These are phyloP conservation scores for Pseudomyrmex flavicornis DNA, from an alignment of 1,140 invertebrate genomes.

Conservation along the genomic window DNA sequence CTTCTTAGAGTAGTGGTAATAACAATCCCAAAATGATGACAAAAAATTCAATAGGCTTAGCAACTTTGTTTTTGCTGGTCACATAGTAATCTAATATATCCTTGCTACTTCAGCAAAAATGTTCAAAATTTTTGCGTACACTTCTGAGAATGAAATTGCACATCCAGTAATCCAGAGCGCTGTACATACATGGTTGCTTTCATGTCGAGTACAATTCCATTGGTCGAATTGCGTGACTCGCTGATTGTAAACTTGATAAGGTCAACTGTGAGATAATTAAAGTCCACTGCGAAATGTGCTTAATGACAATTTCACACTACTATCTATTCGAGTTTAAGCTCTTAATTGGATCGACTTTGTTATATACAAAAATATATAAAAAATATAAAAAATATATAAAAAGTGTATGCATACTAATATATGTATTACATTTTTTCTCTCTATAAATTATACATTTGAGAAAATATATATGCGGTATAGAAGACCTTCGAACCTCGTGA, in stretches of 20 bases:
- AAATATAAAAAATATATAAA: too few species aligned
- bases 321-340: too few species aligned
- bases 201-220: conserved; percentile 47
- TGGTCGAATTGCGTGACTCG: conserved; percentile 31
- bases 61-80: too few species aligned
- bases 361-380: not conserved
- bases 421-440: conserved; percentile 4
- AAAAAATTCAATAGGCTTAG: too few species aligned
- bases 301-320: too few species aligned
- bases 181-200: not conserved
- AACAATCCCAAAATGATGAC: too few species aligned
- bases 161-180: not conserved
- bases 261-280: conserved; percentile 64
- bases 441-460: not conserved
- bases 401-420: not conserved
- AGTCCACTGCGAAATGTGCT: conserved; percentile 30
- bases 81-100: too few species aligned
- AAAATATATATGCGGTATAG: not conserved
- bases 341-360: not conserved
- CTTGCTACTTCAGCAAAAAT: too few species aligned
- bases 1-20: too few species aligned
- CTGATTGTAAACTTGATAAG: conserved; percentile 33
- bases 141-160: conserved; percentile 4
- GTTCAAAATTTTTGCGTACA: too few species aligned
- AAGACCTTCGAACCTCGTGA: not conserved